phyloP scores from a whole-genome alignment of 2,113 vertebrate genomes.

The Saguinus midas region DNA sequence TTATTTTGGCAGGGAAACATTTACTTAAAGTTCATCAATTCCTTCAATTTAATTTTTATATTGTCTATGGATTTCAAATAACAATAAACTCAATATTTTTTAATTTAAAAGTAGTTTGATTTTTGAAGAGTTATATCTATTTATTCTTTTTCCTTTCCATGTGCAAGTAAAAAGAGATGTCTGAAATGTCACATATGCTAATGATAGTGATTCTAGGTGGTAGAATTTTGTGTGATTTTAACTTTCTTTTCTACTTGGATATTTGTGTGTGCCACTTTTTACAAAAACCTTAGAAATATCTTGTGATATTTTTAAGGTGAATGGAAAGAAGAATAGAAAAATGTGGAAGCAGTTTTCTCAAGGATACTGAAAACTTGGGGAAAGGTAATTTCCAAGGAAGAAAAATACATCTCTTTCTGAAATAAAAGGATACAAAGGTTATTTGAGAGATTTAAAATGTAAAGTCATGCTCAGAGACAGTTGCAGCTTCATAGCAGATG shows the following conservation, averaged over 20 bases:
- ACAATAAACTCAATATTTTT: conserved; percentile 9
- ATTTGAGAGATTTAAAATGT: conserved; percentile 9
- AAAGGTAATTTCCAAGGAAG: neutral
- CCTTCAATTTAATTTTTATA: neutral
- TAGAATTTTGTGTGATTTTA: neutral
- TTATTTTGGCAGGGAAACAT: neutral
- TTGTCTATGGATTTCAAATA: neutral
- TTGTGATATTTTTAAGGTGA: neutral
- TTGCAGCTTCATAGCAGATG: conserved; percentile 29
- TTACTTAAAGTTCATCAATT: neutral
- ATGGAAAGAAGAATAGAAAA: neutral
- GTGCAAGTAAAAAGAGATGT: neutral
- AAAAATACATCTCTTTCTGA: conserved; percentile 6
- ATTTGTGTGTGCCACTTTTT: neutral
- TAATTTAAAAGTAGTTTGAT: neutral
- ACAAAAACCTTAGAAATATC: neutral
- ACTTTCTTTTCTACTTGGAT: neutral
- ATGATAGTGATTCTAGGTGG: neutral
- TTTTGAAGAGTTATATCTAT: neutral
- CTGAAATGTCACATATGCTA: neutral
- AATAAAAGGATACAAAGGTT: conserved; percentile 50
- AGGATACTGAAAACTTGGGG: neutral
- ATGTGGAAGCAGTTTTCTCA: conserved; percentile 35
- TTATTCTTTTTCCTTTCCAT: neutral
- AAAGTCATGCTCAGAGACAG: neutral